Evolutionary conservation across 2,113 vertebrate genomes (phyloP).

Genomic region (Eclectus roratus): DNA sequence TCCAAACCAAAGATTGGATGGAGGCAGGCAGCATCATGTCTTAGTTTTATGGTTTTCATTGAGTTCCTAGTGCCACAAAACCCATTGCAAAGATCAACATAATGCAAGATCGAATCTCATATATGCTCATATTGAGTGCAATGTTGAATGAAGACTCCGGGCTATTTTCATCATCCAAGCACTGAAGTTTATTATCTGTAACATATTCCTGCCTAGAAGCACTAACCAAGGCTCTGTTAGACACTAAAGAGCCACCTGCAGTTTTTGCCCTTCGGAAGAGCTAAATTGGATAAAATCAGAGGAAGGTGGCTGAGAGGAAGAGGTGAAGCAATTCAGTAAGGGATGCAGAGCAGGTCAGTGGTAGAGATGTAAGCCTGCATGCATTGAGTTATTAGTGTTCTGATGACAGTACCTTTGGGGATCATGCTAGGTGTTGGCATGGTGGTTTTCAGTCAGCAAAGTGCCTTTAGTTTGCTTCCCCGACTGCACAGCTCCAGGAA

Average conservation of each 20-base stretch:
- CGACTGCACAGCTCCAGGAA: background rate
- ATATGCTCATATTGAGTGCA: background rate
- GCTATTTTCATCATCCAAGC: constrained; percentile 25
- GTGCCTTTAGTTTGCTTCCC: background rate
- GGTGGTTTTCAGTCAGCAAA: background rate
- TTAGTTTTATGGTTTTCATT: background rate
- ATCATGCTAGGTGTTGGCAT: background rate
- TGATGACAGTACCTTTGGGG: background rate
- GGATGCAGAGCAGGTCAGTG: background rate
- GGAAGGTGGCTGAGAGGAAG: background rate
- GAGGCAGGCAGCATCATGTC: background rate
- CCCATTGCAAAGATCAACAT: background rate
- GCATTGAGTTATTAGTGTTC: background rate
- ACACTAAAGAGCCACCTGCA: constrained; percentile 33
- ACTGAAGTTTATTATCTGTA: constrained; percentile 25
- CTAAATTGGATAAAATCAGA: background rate
- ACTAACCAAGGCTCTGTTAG: background rate
- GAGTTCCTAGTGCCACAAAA: background rate
- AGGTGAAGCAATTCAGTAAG: background rate
- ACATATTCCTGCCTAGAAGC: constrained; percentile 10
- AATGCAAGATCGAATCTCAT: constrained; percentile 15
- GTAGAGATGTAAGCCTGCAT: background rate
- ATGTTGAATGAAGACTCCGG: constrained; percentile 13
- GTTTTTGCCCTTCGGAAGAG: background rate
- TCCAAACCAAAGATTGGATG: background rate